Evolutionary conservation across 2,797 vertebrate genomes (phyloP).

Genomic region (Muscicapa striata): DNA sequence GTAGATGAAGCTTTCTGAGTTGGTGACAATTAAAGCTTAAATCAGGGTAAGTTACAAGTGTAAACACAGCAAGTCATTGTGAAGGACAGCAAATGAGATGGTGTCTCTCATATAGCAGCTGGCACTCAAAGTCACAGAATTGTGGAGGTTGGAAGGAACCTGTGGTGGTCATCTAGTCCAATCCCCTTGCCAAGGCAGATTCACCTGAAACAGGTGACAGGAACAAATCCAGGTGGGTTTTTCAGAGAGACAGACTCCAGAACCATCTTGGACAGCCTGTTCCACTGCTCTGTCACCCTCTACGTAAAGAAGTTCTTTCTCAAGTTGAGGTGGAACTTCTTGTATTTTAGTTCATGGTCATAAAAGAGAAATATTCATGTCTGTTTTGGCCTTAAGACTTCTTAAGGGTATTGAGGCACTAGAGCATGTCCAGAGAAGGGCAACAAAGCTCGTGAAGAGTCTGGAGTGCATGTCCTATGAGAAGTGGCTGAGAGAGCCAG

Average conservation of each 20-base stretch:
- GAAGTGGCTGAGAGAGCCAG: background rate
- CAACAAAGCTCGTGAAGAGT: rapidly evolving
- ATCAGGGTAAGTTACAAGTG: background rate
- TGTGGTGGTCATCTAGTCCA: background rate
- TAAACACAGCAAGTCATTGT: background rate
- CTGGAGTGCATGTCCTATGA: background rate
- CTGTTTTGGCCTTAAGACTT: background rate
- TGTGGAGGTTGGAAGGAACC: background rate
- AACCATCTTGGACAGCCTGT: background rate
- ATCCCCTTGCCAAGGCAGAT: background rate
- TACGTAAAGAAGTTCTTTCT: rapidly evolving
- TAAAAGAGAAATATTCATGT: background rate
- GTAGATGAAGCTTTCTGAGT: background rate
- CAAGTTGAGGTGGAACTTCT: background rate
- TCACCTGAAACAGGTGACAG: background rate
- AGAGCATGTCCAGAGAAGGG: background rate
- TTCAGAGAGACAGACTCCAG: background rate
- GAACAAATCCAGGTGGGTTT: background rate
- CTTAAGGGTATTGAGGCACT: background rate
- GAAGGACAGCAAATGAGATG: background rate
- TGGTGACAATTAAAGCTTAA: background rate
- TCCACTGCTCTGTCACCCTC: background rate
- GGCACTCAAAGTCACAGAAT: background rate
- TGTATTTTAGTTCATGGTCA: background rate
- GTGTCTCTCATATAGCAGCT: background rate